Base-by-base conservation (phyloP, 2,888 invertebrate genomes). In the Trissolcus brochymenae region DNA sequence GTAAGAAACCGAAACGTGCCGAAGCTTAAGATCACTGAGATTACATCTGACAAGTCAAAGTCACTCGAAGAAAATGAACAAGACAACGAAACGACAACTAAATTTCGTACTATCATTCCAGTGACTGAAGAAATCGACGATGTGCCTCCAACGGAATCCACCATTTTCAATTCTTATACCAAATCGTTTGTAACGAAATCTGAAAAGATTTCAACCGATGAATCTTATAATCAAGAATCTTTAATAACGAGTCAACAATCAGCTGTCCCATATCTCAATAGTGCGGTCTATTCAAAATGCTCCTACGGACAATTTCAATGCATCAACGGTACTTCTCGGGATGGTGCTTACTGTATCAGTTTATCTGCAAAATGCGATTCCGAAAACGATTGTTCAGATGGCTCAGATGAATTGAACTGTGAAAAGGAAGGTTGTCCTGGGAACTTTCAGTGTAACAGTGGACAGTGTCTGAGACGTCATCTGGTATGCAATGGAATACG, bases 401-500 rank as follows among this genome's bases (percentile, higher is more conserved):
- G 91, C 25, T 93, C 93, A 0, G 93, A 93, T 84, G 93, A 93
- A 85, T 77, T 89, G 9, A 90, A 91, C 14, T 93, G 93, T 82
- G 86, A 90, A 54, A 88, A 90, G 82, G 89, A 91, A 55, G 90
- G 90, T n/a, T 93, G 93, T 82, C 91, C 90, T 2, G 91, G 91
- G 56, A 92, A 92, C 79, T 93, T 92, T 88, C 90, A 91, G 82
- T 93, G 92, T 79, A 85, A 89, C 4, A 92, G 90, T 81, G 92
- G 92, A 0, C 91, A 92, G 78, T 93, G 93, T 79, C 88, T 93
- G 35, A 91, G 91, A 80, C 87, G 92, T 59, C 90, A 92, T 81
- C 87, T 92, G 11, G 92, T 93, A 0, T 93, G 93, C 82, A 92
- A 93, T 84, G 92, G 92, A 16, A 92, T 92, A 65, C 84, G 90